A percentile compares a stretch with the other conserved stretches of the same genome.
Evolutionary conservation across 2,113 vertebrate species (phyloP).

Genomic region (Tenebrosternarchus preto): DNA sequence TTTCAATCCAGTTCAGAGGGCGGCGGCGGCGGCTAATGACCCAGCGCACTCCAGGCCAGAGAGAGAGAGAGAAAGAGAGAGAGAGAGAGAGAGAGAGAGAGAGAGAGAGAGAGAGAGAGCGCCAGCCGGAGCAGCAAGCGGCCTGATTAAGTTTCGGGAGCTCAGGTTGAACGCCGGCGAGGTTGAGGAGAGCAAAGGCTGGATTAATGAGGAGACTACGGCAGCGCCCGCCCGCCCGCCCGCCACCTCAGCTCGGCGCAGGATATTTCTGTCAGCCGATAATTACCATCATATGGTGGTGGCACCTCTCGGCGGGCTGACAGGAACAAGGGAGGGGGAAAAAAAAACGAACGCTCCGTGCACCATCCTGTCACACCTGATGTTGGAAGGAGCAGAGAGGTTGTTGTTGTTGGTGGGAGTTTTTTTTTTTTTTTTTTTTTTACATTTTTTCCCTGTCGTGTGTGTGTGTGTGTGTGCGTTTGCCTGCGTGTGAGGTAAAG

Average conservation of each 20-base stretch:
- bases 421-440: conserved; percentile 7
- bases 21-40: conserved; percentile 57
- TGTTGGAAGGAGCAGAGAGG: conserved; percentile 56
- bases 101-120: no score
- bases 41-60: neutral
- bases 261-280: conserved; percentile 97
- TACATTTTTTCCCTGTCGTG: no score
- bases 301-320: conserved; percentile 84
- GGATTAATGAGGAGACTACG: conserved; percentile 89
- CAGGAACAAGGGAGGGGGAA: conserved; percentile 66
- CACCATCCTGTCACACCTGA: conserved; percentile 77
- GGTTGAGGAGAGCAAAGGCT: conserved; percentile 84
- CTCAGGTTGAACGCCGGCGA: conserved; percentile 78
- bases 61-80: no score
- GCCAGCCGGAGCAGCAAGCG: conserved; percentile 72
- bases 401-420: no score
- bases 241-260: conserved; percentile 90
- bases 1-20: conserved; percentile 67
- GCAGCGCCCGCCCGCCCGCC: conserved; percentile 84
- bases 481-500: neutral
- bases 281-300: conserved; percentile 93
- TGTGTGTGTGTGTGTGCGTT: conserved; percentile 4
- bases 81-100: no score
- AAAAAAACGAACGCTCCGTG: conserved; percentile 65
- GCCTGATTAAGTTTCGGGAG: conserved; percentile 82